phyloP scores from a whole-genome alignment of 2,113 vertebrate species.

The Pionites leucogaster region DNA sequence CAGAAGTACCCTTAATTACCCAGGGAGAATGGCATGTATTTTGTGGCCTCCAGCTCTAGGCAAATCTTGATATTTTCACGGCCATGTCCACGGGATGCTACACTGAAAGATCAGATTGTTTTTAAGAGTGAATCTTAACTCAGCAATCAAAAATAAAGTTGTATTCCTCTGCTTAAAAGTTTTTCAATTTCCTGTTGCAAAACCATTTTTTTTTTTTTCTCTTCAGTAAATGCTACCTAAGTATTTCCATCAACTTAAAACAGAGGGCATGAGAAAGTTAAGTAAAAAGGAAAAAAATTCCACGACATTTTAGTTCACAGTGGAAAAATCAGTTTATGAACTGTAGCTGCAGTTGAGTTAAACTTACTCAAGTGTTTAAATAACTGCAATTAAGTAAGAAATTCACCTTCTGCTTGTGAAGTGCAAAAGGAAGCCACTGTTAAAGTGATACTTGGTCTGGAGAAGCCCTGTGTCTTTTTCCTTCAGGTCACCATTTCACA shows the following conservation, averaged over 20 bases:
- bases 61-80: neutral
- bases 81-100: neutral
- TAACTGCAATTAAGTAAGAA: neutral
- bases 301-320: neutral
- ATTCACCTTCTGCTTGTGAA: neutral
- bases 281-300: neutral
- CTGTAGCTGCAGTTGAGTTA: neutral
- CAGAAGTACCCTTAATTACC: neutral
- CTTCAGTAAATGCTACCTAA: neutral
- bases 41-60: neutral
- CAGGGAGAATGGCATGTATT: neutral
- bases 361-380: neutral
- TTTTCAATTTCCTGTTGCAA: neutral
- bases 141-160: neutral
- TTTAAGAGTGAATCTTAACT: neutral
- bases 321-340: neutral
- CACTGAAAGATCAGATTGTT: neutral
- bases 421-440: neutral
- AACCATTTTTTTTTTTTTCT: accelerated
- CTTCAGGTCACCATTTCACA: neutral
- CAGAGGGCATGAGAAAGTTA: neutral
- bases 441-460: neutral
- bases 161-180: neutral
- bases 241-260: neutral
- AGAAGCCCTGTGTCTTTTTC: neutral